These are phyloP conservation scores for Conus betulinus DNA, from an alignment of 1,140 invertebrate genomes.

Conservation along the genomic window DNA sequence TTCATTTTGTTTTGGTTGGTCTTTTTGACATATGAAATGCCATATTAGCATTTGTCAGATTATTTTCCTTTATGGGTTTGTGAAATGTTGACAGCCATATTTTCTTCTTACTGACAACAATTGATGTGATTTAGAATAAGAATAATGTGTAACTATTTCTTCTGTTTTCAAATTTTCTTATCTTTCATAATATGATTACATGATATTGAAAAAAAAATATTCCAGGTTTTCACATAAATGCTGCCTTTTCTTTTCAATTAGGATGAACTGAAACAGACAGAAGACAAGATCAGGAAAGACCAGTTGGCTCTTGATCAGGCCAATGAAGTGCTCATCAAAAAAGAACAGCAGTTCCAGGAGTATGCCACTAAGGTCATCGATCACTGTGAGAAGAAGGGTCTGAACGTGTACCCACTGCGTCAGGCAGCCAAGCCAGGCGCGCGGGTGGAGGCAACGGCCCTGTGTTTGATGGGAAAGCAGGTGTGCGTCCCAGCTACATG, in stretches of 20 bases:
- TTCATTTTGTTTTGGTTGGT: too few species aligned
- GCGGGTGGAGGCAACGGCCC: constrained; percentile 71
- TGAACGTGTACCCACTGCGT: constrained; percentile 72
- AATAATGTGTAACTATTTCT: too few species aligned
- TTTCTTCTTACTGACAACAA: too few species aligned
- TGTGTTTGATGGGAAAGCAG: constrained; percentile 70
- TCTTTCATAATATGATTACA: too few species aligned
- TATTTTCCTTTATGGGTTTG: too few species aligned
- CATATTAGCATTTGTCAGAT: too few species aligned
- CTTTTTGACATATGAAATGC: too few species aligned
- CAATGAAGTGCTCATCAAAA: constrained; percentile 65
- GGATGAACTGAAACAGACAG: constrained; percentile 56
- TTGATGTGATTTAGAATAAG: too few species aligned
- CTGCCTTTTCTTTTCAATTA: not conserved
- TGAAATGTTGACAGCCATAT: too few species aligned
- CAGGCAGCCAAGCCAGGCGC: constrained; percentile 69
- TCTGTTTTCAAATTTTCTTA: too few species aligned
- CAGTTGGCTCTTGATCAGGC: constrained; percentile 65
- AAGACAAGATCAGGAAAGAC: constrained; percentile 49
- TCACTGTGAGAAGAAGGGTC: constrained; percentile 71
- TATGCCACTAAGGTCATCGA: constrained; percentile 74
- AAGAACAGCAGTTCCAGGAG: constrained; percentile 74
- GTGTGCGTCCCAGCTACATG: constrained; percentile 73
- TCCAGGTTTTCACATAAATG: too few species aligned
- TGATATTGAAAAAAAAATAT: too few species aligned